Percentiles rank a stretch among this genome's conserved stretches.
Evolutionary conservation across 1,140 invertebrate species (phyloP).

Genomic region (Colletes latitarsis): DNA sequence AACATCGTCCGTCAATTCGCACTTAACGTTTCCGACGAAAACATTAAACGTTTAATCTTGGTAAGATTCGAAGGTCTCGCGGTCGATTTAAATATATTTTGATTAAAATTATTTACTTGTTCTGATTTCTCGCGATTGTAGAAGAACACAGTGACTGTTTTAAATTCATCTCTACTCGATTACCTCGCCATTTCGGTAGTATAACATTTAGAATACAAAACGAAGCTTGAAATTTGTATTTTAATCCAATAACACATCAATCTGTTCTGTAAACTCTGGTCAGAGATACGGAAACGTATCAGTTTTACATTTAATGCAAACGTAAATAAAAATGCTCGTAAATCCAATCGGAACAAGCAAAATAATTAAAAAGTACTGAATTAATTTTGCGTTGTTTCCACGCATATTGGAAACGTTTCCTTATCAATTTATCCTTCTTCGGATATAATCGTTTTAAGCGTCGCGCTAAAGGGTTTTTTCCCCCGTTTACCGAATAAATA

Average conservation of each 20-base stretch:
- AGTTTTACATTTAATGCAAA: constrained; percentile 16
- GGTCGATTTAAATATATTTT: too few species aligned
- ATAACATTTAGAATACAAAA: constrained; percentile 27
- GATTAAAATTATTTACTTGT: too few species aligned
- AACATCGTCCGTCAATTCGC: constrained; percentile 48
- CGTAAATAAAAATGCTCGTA: neutral
- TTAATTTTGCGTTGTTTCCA: constrained; percentile 15
- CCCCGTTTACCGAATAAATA: too few species aligned
- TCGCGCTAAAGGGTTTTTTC: too few species aligned
- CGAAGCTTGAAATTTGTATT: constrained; percentile 33
- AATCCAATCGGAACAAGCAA: neutral
- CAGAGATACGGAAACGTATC: constrained; percentile 19
- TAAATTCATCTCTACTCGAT: too few species aligned
- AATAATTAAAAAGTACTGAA: constrained; percentile 20
- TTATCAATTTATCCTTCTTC: neutral
- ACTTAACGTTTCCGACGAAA: constrained; percentile 41
- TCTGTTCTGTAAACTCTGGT: neutral
- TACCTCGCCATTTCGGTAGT: neutral
- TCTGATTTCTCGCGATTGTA: too few species aligned
- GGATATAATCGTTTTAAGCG: neutral
- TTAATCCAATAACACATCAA: constrained; percentile 33
- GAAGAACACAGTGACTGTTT: too few species aligned
- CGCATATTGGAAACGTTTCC: constrained; percentile 21
- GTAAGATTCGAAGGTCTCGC: too few species aligned
- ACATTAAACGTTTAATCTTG: constrained; percentile 36